Percentiles rank a stretch among this genome's conserved stretches.
phyloP scores from a whole-genome alignment of 2,113 vertebrate species.

The Illadopsis cleaveri region DNA sequence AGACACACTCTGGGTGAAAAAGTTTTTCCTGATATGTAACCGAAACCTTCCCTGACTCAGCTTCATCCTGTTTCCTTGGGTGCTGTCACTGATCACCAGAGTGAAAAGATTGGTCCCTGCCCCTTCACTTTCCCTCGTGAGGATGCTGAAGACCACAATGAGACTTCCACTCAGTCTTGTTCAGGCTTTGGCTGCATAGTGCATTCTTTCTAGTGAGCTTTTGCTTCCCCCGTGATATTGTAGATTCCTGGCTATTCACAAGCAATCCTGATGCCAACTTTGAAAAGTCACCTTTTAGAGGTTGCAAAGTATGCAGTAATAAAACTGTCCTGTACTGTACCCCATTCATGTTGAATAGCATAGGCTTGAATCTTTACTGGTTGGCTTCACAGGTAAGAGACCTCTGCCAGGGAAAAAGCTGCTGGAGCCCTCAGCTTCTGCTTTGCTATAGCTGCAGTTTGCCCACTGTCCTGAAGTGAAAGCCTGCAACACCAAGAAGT shows the following conservation, averaged over 20 bases:
- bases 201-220: neutral
- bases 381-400: neutral
- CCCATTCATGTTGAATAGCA: neutral
- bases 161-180: neutral
- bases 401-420: neutral
- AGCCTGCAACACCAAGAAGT: neutral
- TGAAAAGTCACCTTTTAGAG: neutral
- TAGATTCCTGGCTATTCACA: neutral
- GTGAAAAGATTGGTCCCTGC: neutral
- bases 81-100: too few relatives aligned
- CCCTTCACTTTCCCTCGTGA: neutral
- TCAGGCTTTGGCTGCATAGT: neutral
- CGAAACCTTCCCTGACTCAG: neutral
- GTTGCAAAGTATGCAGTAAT: neutral
- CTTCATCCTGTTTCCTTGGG: neutral
- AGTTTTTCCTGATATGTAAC: neutral
- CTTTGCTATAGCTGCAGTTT: neutral
- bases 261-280: neutral
- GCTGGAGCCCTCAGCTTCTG: neutral
- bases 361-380: neutral
- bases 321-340: neutral
- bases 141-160: neutral
- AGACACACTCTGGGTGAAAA: neutral
- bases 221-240: neutral
- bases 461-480: neutral